These are phyloP conservation scores for Notarius lentiginosus DNA, from an alignment of 2,113 vertebrate genomes.

Conservation along the genomic window DNA sequence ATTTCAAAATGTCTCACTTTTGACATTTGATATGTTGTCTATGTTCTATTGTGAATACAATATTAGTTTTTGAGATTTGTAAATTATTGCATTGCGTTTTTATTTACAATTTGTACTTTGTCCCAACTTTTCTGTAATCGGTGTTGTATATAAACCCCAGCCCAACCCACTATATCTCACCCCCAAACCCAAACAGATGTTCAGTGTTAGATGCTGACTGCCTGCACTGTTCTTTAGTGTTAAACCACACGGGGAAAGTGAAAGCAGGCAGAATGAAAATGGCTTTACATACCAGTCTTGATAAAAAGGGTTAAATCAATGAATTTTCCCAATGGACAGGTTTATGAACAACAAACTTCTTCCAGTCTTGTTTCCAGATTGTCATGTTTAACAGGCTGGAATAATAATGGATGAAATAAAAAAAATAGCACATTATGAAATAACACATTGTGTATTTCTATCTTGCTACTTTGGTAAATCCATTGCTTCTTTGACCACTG, in stretches of 20 bases:
- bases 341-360: neutral
- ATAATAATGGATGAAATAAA: neutral
- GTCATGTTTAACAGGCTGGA: neutral
- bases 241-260: neutral
- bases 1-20: too few relatives aligned
- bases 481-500: constrained; percentile 35
- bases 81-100: too few relatives aligned
- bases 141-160: neutral
- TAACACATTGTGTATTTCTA: neutral
- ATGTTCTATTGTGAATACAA: too few relatives aligned
- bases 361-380: neutral
- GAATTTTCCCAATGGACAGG: neutral
- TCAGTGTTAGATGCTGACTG: constrained; percentile 7
- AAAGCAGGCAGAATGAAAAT: neutral
- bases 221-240: neutral
- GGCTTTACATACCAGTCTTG: neutral
- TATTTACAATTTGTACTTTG: too few relatives aligned
- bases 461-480: constrained; percentile 22
- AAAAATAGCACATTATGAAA: neutral
- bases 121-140: too few relatives aligned
- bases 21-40: too few relatives aligned
- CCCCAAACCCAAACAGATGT: constrained; percentile 4
- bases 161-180: neutral
- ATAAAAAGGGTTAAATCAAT: neutral
- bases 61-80: too few relatives aligned